Evolutionary conservation across 2,797 vertebrate species (phyloP).

Genomic region (Poeciliopsis turneri): DNA sequence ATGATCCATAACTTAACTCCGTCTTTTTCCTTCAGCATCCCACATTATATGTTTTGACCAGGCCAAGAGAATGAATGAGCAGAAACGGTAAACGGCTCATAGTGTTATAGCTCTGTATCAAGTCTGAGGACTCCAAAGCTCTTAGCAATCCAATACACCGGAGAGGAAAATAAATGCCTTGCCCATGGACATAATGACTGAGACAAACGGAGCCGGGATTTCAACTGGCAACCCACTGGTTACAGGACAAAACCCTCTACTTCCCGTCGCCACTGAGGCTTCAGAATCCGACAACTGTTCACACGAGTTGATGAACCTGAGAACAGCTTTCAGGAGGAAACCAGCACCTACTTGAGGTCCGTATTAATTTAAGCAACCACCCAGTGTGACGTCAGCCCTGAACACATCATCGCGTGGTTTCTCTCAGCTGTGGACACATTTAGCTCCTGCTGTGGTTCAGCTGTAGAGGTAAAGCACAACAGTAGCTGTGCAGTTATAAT

Average conservation of each 20-base stretch:
- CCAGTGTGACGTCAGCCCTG: background rate
- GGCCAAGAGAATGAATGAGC: background rate
- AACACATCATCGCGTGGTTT: background rate
- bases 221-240: background rate
- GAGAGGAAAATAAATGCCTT: background rate
- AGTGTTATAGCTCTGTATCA: background rate
- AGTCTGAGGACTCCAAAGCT: background rate
- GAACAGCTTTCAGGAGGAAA: slow-evolving; percentile 7
- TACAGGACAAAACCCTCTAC: background rate
- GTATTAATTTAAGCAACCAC: background rate
- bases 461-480: slow-evolving; percentile 3
- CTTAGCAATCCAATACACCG: background rate
- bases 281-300: background rate
- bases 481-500: background rate
- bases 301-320: slow-evolving; percentile 1
- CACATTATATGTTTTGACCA: background rate
- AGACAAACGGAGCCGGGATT: background rate
- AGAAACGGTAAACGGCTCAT: background rate
- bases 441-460: slow-evolving; percentile 29
- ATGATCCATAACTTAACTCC: background rate
- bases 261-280: background rate
- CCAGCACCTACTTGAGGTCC: background rate
- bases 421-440: slow-evolving; percentile 38
- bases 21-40: background rate
- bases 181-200: background rate